Base-by-base conservation (phyloP, 2,888 invertebrate genomes). In the Desoria tigrina region DNA sequence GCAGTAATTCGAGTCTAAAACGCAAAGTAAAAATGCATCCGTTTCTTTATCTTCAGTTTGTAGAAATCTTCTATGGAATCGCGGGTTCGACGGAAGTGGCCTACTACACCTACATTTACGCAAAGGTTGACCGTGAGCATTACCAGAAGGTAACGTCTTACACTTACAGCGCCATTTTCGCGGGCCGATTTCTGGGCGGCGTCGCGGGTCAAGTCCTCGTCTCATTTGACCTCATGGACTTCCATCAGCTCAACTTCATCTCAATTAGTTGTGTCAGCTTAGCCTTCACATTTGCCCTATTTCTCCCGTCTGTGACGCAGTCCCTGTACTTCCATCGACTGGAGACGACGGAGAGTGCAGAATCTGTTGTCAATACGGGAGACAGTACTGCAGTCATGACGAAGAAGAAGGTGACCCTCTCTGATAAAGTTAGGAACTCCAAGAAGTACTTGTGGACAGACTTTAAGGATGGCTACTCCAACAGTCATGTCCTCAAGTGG, bases 41-140 rank as follows among this genome's bases (percentile, higher is more conserved):
- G 18, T 28, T n/a, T 24, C 6, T 51, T 63, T n/a, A 42, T 59
- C 21, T 63, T 42, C 60, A 81, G 81, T 76, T 84, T 66, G 83
- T 85, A 2, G 88, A 94, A 82, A 84, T 90, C 61, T 84, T 88
- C 76, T 94, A 88, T 79, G 95, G 95, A 9, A 83, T 90, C 9
- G 92, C 91, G 78, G 86, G 89, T 80, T 92, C 95, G 0, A 87
- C 92, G 1, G 95, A 95, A 81, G 89, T 96, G 2, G 95, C 95
- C 0, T 96, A 95, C 80, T 90, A 88, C 78, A 93, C 94, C 0
- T 96, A 96, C 78, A 92, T 95, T 73, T 96, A 94, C 81, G 91
- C 94, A 28, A 91, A 94, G 84, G 94, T 92, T 59, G 87, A 89
- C 65, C 84, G 86, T 57, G 79, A 78, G 23, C 87, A 87, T 77